Percentiles rank a stretch among this genome's conserved stretches.
Conservation (phyloP, 2,113 vertebrate genomes). For the Cyphomyrus plagiostoma region DNA sequence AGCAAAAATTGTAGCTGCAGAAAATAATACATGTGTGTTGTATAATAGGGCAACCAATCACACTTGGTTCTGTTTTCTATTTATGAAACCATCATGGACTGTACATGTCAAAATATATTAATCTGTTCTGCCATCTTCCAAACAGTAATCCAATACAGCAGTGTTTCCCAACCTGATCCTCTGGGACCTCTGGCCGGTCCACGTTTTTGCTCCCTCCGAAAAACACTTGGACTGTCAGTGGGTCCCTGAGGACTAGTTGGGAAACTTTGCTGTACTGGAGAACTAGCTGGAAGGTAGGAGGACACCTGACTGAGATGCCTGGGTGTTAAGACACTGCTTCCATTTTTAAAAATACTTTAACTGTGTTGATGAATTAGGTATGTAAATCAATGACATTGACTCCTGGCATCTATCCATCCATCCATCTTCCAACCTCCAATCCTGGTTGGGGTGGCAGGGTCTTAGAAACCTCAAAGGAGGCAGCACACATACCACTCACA, state of each 20-base stretch:
- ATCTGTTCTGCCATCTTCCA: background rate
- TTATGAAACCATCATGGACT: background rate
- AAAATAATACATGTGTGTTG: background rate
- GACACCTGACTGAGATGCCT: background rate
- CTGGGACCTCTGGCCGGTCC: background rate
- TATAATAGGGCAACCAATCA: background rate
- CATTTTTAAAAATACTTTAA: background rate
- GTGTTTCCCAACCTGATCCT: background rate
- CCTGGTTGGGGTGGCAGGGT: background rate
- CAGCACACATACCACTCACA: background rate
- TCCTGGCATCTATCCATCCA: background rate
- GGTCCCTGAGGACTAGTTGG: background rate
- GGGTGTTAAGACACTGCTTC: background rate
- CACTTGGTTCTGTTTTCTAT: background rate
- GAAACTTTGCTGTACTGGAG: background rate
- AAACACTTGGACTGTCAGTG: background rate
- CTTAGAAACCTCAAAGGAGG: background rate
- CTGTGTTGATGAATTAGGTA: background rate
- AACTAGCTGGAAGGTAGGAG: background rate
- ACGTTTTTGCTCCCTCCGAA: background rate
- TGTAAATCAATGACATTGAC: background rate
- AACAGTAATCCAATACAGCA: background rate
- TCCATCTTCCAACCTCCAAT: background rate
- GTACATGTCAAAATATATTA: background rate
- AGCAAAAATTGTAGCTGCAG: background rate